These are phyloP conservation scores for Oryctolagus cuniculus DNA, from an alignment of 2,113 vertebrate genomes.

Conservation along the genomic window mOryCun1.1 NC_091438.1:3295001-3295500, in stretches of 20 bases:
- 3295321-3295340: neutral
- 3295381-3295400: neutral
- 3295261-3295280: neutral
- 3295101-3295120: neutral
- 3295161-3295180: neutral
- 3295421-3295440: neutral
- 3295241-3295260: conserved; percentile 48
- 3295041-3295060: neutral
- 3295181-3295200: neutral
- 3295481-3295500: neutral
- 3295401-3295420: neutral
- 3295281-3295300: neutral
- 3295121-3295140: neutral
- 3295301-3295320: neutral
- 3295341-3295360: neutral
- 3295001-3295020: neutral
- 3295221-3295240: conserved; percentile 28
- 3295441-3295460: neutral
- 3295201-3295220: neutral
- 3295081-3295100: neutral
- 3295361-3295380: neutral
- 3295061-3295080: neutral
- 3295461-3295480: neutral
- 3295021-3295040: neutral
- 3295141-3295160: neutral